Conservation (phyloP, 2,888 invertebrate genomes). For the Hanleya hanleyi region DNA sequence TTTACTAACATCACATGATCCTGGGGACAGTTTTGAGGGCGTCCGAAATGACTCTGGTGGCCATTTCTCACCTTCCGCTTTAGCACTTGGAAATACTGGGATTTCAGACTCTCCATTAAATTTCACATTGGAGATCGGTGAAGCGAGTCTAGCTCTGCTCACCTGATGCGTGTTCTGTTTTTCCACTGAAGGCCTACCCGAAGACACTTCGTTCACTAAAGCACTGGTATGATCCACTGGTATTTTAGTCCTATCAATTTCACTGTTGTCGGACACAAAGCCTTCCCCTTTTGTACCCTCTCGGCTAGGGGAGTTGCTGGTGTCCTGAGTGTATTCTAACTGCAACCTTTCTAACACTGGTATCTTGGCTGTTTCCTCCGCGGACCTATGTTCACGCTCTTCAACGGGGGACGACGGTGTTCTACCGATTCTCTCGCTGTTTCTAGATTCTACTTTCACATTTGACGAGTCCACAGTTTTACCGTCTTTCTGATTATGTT, state of each 20-base stretch:
- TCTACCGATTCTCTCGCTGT: too few species aligned
- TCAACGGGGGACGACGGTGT: neutral
- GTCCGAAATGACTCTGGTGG: neutral
- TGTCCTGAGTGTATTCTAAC: neutral
- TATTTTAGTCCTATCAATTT: neutral
- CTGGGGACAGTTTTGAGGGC: constrained; percentile 10
- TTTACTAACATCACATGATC: neutral
- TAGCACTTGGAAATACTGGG: neutral
- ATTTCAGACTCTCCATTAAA: constrained; percentile 29
- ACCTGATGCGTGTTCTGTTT: too few species aligned
- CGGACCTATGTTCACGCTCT: neutral
- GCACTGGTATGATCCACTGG: neutral
- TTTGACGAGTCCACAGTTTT: too few species aligned
- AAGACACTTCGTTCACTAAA: neutral
- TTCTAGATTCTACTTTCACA: too few species aligned
- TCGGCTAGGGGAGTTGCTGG: neutral
- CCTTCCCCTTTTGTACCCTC: neutral
- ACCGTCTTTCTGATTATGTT: too few species aligned
- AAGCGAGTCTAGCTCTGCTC: neutral
- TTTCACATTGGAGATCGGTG: constrained; percentile 9
- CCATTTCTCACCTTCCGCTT: constrained; percentile 14
- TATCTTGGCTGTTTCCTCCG: constrained; percentile 14
- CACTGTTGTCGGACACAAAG: neutral
- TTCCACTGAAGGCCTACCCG: too few species aligned
- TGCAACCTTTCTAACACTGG: constrained; percentile 4